These are phyloP conservation scores for Brachionichthys hirsutus DNA, from an alignment of 2,113 vertebrate species.

Conservation along the genomic window DNA sequence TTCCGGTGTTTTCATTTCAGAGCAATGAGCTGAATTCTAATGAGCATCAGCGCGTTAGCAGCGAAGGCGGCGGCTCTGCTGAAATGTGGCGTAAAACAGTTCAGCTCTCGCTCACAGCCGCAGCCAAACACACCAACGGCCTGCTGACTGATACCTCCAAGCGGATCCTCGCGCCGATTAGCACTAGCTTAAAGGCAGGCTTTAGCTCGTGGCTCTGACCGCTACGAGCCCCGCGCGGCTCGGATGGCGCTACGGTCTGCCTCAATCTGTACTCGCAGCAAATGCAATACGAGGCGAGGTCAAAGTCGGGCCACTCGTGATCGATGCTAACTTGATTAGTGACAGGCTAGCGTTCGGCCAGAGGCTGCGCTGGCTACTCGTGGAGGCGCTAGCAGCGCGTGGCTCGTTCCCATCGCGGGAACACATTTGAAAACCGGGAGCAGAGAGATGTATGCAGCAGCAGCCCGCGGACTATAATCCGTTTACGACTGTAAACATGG, in stretches of 20 bases:
- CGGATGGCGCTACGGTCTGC: not conserved
- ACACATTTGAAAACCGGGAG: slow-evolving; percentile 28
- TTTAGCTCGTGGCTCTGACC: slow-evolving; percentile 36
- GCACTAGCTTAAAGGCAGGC: slow-evolving; percentile 29
- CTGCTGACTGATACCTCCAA: slow-evolving; percentile 40
- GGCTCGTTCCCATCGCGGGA: slow-evolving; percentile 40
- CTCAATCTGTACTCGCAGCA: slow-evolving; percentile 5
- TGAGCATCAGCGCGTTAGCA: slow-evolving; percentile 55
- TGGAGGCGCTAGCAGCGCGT: slow-evolving; percentile 28
- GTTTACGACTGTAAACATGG: slow-evolving; percentile 67
- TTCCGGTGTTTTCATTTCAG: slow-evolving; percentile 66
- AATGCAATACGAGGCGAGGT: slow-evolving; percentile 43
- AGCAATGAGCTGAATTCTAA: slow-evolving; percentile 59
- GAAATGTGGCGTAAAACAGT: slow-evolving; percentile 53
- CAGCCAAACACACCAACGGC: slow-evolving; percentile 8
- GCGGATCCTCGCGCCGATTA: slow-evolving; percentile 11
- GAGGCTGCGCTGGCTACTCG: slow-evolving; percentile 20
- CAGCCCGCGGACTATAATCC: slow-evolving; percentile 66
- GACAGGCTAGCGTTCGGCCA: slow-evolving; percentile 28
- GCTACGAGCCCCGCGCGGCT: slow-evolving; percentile 24
- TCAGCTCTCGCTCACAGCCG: slow-evolving; percentile 40
- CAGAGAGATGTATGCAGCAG: slow-evolving; percentile 46
- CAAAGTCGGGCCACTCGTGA: slow-evolving; percentile 45
- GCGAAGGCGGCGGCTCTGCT: slow-evolving; percentile 39
- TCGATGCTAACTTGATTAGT: slow-evolving; percentile 72